These are phyloP conservation scores for Chiloscyllium plagiosum DNA, from an alignment of 2,113 vertebrate genomes.

Conservation along the genomic window DNA sequence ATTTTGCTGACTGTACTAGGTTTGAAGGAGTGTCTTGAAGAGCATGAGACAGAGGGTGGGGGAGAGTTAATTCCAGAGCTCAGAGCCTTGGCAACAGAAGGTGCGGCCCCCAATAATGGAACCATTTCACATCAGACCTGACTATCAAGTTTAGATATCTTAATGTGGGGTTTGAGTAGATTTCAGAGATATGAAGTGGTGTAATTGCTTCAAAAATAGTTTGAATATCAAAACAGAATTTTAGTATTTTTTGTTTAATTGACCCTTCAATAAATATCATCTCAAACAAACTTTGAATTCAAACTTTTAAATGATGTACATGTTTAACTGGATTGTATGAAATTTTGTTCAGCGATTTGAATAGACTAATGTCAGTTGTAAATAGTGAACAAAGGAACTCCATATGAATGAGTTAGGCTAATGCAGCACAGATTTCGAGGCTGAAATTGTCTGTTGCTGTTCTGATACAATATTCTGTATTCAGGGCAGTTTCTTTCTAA, in stretches of 20 bases:
- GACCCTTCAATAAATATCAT: neutral
- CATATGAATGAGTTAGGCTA: neutral
- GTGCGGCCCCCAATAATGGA: neutral
- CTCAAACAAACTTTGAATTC: neutral
- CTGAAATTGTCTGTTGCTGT: neutral
- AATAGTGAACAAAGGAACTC: neutral
- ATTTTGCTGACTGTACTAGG: neutral
- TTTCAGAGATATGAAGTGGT: neutral
- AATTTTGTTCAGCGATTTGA: neutral
- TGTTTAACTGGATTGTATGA: neutral
- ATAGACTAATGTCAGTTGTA: neutral
- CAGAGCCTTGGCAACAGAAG: neutral
- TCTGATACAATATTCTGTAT: neutral
- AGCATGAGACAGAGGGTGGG: neutral
- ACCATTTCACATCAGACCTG: neutral
- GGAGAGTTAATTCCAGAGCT: neutral
- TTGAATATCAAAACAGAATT: neutral
- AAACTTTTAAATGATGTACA: neutral
- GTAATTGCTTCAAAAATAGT: neutral
- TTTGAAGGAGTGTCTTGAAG: neutral
- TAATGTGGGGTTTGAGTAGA: neutral
- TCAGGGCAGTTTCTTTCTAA: neutral
- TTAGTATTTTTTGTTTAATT: neutral
- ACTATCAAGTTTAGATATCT: neutral
- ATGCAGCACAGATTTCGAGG: neutral